A percentile compares a stretch with the other conserved stretches of the same genome.
Conservation (phyloP, 1,140 invertebrate genomes). For the Oreohelix idahoensis region DNA sequence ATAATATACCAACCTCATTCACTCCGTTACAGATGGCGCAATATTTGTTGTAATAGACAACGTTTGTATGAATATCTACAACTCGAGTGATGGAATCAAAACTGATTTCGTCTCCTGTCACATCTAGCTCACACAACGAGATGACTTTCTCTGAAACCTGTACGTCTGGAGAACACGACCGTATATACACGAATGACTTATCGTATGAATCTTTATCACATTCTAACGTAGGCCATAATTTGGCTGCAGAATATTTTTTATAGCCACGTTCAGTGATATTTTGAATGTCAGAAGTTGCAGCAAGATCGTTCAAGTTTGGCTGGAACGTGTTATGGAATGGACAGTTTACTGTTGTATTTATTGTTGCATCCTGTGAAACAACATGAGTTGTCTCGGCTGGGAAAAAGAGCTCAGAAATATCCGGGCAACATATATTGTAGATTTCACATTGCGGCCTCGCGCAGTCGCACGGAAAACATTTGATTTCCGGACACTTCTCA, state of each 20-base stretch:
- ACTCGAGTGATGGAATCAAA: neutral
- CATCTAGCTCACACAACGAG: neutral
- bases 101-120: neutral
- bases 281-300: neutral
- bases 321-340: neutral
- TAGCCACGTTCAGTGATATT: neutral
- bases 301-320: neutral
- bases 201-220: neutral
- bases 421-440: neutral
- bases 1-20: neutral
- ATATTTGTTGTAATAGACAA: conserved; percentile 4
- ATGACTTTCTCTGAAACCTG: neutral
- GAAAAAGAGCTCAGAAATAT: neutral
- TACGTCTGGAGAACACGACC: neutral
- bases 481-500: neutral
- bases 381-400: neutral
- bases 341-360: neutral
- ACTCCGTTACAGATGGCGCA: neutral
- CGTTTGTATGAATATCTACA: neutral
- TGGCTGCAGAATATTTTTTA: neutral
- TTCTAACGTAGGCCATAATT: neutral
- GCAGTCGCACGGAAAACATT: neutral
- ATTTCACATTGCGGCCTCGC: neutral
- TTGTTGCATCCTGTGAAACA: neutral
- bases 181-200: neutral